phyloP scores from a whole-genome alignment of 2,113 vertebrate genomes.

The Myotis yumanensis region DNA sequence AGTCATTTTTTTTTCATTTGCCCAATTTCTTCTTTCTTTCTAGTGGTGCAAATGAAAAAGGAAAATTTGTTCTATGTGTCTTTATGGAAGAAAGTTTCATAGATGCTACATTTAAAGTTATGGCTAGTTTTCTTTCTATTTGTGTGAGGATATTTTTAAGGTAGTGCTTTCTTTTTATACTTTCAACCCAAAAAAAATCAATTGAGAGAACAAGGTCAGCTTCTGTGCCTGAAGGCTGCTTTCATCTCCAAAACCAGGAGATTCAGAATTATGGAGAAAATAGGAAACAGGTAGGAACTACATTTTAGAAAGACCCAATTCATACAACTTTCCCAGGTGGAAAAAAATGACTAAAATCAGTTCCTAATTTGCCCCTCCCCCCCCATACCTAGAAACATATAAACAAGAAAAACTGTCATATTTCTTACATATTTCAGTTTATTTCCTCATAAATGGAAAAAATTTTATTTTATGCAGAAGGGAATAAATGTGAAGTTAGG shows the following conservation, averaged over 20 bases:
- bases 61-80: constrained; percentile 33
- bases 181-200: constrained; percentile 58
- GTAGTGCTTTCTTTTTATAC: constrained; percentile 17
- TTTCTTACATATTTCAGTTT: background rate
- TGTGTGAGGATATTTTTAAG: constrained; percentile 63
- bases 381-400: background rate
- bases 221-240: constrained; percentile 55
- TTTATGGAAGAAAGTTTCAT: background rate
- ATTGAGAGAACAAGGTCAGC: constrained; percentile 61
- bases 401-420: constrained; percentile 26
- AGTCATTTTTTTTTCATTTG: constrained; percentile 48
- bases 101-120: constrained; percentile 41
- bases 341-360: constrained; percentile 15
- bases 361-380: background rate
- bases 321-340: constrained; percentile 39
- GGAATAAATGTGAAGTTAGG: background rate
- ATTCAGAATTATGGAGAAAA: constrained; percentile 66
- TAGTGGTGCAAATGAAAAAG: constrained; percentile 21
- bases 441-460: constrained; percentile 29
- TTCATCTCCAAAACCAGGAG: constrained; percentile 57
- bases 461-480: constrained; percentile 8
- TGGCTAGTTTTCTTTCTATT: constrained; percentile 55
- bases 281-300: constrained; percentile 36
- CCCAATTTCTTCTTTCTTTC: background rate
- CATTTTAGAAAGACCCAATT: constrained; percentile 20